Base-by-base conservation (phyloP, 1,140 invertebrate genomes). In the Drosophila navojoa region DNA sequence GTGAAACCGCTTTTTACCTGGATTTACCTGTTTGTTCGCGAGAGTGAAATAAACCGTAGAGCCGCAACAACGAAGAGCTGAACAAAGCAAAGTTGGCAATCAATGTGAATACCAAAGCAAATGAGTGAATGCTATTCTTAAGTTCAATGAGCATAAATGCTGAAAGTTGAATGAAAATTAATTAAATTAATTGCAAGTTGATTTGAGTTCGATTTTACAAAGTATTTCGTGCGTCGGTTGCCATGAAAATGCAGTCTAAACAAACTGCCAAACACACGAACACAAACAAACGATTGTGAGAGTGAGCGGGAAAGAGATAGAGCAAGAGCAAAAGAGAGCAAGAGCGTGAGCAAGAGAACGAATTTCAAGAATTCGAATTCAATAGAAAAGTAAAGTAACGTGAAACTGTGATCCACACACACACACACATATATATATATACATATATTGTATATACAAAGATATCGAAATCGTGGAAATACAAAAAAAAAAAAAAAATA, bases 241-340 rank as follows among this genome's bases (percentile, higher is more conserved):
- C 87, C 87, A 90, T 90, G 87, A 80, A 77, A 81, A 87, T 90
- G 87, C 77, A 90, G 73, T 90, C 80, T 76, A 82, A 89, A 89
- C 79, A 89, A 84, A 78, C 79, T 32, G 49, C 52, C 35, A 29
- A 57, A 27, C 40, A 66, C 38, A 67, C 42, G 55, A 68, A 16
- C 15, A 47, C 57, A 59, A 29, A 77, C 58, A 71, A 73, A 61
- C 57, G 45, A 66, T 52, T 35, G 52, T 70, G 71, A 69, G 71
- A 69, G 25, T 16, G 11, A 45, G 59, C n/a, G n/a, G 15, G 27
- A 52, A 9, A 52, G 16, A 45, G 16, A 38, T 40, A 45, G 22
- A 50, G 35, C n/a, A 25, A 52, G 15, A 49, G 35, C 15, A 22
- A 22, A 22, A 22, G 42, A 22, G 9, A 15, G n/a, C 13, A 29